Conservation (phyloP, 1,140 invertebrate species). For the Dreissena rostriformis region DNA sequence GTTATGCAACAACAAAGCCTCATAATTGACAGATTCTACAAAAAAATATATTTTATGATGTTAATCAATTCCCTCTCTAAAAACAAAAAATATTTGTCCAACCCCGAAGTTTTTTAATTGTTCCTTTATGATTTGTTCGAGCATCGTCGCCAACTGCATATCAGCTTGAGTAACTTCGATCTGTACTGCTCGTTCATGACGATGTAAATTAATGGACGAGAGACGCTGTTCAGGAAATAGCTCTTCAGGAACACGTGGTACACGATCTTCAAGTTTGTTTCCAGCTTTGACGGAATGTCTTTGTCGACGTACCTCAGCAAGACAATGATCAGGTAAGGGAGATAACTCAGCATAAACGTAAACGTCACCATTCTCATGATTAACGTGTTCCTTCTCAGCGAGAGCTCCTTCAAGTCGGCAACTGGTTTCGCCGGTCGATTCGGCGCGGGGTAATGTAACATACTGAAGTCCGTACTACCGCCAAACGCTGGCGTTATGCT, state of each 20-base stretch:
- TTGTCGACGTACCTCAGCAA: conserved; percentile 23
- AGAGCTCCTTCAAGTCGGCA: conserved; percentile 26
- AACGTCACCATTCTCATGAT: conserved; percentile 55
- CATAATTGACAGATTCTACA: too few relatives aligned
- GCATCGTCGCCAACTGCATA: too few relatives aligned
- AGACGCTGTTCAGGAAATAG: conserved; percentile 44
- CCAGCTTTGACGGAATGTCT: conserved; percentile 26
- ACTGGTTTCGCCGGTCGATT: background rate
- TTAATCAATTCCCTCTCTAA: too few relatives aligned
- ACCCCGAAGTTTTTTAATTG: too few relatives aligned
- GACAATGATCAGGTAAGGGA: conserved; percentile 38
- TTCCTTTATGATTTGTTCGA: too few relatives aligned
- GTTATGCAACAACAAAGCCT: too few relatives aligned
- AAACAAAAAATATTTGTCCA: too few relatives aligned
- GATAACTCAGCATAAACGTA: conserved; percentile 45
- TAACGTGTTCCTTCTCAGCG: conserved; percentile 18
- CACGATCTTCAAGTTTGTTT: background rate
- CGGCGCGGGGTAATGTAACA: background rate
- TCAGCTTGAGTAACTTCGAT: background rate
- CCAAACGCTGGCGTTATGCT: background rate
- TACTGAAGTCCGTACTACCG: background rate
- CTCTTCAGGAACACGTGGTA: conserved; percentile 40
- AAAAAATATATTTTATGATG: too few relatives aligned
- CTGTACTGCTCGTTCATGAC: conserved; percentile 48
- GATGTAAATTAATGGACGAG: conserved; percentile 35